These are phyloP conservation scores for Diarsia rubi DNA, from an alignment of 2,888 invertebrate species.

Conservation along the genomic window DNA sequence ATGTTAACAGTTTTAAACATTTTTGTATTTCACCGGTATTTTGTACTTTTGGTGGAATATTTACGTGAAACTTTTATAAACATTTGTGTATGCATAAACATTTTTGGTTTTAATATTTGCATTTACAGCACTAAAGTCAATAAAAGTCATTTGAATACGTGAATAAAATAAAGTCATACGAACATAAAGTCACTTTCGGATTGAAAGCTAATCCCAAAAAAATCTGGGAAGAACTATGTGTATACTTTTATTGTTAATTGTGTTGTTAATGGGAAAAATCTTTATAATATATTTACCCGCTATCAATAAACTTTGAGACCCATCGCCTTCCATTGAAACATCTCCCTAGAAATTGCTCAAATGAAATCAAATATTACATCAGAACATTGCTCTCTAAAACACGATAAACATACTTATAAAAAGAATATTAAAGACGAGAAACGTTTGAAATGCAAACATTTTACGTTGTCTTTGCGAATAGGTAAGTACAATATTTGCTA, in stretches of 20 bases:
- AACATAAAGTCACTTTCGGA: too few species aligned
- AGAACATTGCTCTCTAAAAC: slow-evolving; percentile 30
- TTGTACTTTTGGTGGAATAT: slow-evolving; percentile 2
- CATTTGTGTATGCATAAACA: background rate
- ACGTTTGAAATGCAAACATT: slow-evolving; percentile 64
- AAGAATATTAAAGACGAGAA: slow-evolving; percentile 57
- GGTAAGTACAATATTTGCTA: slow-evolving; percentile 68
- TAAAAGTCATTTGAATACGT: too few species aligned
- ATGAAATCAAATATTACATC: slow-evolving; percentile 38
- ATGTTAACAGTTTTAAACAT: slow-evolving; percentile 17
- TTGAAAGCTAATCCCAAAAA: background rate
- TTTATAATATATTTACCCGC: background rate
- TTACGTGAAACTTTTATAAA: background rate
- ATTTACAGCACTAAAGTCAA: background rate
- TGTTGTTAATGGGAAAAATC: background rate
- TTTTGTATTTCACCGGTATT: slow-evolving; percentile 10
- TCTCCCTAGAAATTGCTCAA: background rate
- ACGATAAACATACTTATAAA: slow-evolving; percentile 47
- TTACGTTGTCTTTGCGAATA: slow-evolving; percentile 70
- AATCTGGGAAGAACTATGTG: background rate
- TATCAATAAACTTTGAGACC: slow-evolving; percentile 7
- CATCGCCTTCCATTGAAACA: background rate
- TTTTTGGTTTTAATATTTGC: background rate
- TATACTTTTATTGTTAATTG: too few species aligned
- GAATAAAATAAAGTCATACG: too few species aligned